phyloP scores from a whole-genome alignment of 2,113 vertebrate species.

The Myiozetetes cayanensis region DNA sequence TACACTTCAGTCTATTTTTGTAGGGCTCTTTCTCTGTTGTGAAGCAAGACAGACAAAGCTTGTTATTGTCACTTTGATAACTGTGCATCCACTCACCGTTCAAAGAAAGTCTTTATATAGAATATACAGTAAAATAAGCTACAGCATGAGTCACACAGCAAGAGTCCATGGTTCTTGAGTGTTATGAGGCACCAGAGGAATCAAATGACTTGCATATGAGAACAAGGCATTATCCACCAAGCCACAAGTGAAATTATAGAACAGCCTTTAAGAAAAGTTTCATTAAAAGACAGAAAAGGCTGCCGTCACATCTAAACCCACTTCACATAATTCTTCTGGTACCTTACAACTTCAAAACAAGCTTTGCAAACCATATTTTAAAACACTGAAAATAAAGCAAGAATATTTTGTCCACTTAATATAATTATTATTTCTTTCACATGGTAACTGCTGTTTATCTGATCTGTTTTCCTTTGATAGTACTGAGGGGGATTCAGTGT shows the following conservation, averaged over 20 bases:
- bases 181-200: background rate
- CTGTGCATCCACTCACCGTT: background rate
- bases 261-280: constrained; percentile 17
- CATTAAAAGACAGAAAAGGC: constrained; percentile 34
- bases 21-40: background rate
- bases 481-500: background rate
- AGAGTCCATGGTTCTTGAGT: background rate
- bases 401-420: background rate
- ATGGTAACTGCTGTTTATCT: background rate
- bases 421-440: background rate
- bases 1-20: background rate
- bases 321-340: background rate
- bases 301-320: background rate
- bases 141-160: background rate
- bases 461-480: background rate
- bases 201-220: constrained; percentile 55
- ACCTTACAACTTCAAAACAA: background rate
- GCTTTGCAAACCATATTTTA: background rate
- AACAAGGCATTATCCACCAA: constrained; percentile 48
- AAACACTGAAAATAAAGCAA: background rate
- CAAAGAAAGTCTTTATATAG: constrained; percentile 32
- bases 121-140: constrained; percentile 1
- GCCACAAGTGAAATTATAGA: constrained; percentile 39
- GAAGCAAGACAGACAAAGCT: constrained; percentile 1
- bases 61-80: constrained; percentile 23